Base-by-base conservation (phyloP, 2,888 invertebrate genomes). In the Apodemia zela region DNA sequence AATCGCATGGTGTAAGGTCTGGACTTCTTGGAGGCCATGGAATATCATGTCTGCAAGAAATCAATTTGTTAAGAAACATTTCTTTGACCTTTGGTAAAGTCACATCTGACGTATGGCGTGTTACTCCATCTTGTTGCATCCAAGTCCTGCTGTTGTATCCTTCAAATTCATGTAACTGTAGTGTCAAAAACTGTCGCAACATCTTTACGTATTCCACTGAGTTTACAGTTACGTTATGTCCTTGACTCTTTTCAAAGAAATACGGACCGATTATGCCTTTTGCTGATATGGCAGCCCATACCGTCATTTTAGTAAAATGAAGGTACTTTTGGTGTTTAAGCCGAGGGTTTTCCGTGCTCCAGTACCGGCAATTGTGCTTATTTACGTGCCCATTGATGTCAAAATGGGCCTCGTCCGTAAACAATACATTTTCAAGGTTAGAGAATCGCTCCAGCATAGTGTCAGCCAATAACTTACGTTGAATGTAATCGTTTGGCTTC, bases 61-160 rank as follows among this genome's bases (percentile, higher is more conserved):
- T 68, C 54, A 69, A 45, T 67, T 64, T 69, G 49, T 59, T 61
- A 3, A 51, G 63, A 59, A 69, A 68, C 63, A 69, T 66, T 45
- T 69, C 63, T 33, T 62, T 65, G 33, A 70, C 62, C 3, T 67
- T 66, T 51, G 45, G 33, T 57, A 69, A 45, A 61, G 49, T 62
- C 57, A 49, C 65, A 49, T 68, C 65, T 51, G 66, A 67, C 6
- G 70, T 71, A 63, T 71, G 68, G 58, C 64, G 67, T 33, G 70
- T 70, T 21, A 69, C 68, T 63, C 65, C 69, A 65, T 70, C 66
- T 64, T 68, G 67, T 49, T 65, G 67, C 49, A 69, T 63, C 67
- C 66, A 69, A 7, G 66, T 67, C 38, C 57, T 59, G 51, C 54
- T 64, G 63, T 66, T 65, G 57, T 63, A 63, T n/a, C 66, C 67